Base-by-base conservation (phyloP, 2,888 invertebrate genomes). In the Alsophila aescularia region DNA sequence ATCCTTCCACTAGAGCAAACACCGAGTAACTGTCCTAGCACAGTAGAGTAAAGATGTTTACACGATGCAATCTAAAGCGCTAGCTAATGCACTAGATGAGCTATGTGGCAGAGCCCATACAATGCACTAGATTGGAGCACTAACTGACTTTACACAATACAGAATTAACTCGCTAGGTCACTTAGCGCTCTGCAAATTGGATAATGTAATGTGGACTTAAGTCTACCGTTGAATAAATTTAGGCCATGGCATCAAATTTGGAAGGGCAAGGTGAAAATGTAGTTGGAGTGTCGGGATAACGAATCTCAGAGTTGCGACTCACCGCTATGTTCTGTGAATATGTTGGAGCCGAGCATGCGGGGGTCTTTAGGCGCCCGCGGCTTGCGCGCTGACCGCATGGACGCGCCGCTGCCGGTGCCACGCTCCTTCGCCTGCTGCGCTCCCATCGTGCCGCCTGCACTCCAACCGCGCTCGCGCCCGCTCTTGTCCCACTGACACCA, bases 271-370 rank as follows among this genome's bases (percentile, higher is more conserved):
- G 53, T 42, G 53, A 48, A 42, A 48, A 36, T 29, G 18, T 18
- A 24, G 13, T 57, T 55, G 35, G 15, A 8, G 34, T 27, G n/a
- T 14, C 10, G 32, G 9, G 10, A 31, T 15, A 9, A 9, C 12
- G 13, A 32, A 43, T 43, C 43, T 35, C 15, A 14, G 27, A n/a
- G 35, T 27, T 27, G 49, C 69, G 63, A 93, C 96, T 94, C 92
- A 98, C 98, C 98, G 90, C 96, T 97, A 87, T 98, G 98, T 92
- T 98, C 98, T 34, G 97, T 97, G 91, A 98, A 98, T 86, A 98
- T 97, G 92, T 98, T 98, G 75, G 97, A 95, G 78, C 96, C 96
- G 77, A 96, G 95, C 76, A 95, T 94, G 85, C 96, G 94, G 83
- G 95, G 95, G 93, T 97, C 97, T 92, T 96, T 96, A 61, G 94